phyloP scores from a whole-genome alignment of 2,888 invertebrate species.

The Metacarcinus magister region DNA sequence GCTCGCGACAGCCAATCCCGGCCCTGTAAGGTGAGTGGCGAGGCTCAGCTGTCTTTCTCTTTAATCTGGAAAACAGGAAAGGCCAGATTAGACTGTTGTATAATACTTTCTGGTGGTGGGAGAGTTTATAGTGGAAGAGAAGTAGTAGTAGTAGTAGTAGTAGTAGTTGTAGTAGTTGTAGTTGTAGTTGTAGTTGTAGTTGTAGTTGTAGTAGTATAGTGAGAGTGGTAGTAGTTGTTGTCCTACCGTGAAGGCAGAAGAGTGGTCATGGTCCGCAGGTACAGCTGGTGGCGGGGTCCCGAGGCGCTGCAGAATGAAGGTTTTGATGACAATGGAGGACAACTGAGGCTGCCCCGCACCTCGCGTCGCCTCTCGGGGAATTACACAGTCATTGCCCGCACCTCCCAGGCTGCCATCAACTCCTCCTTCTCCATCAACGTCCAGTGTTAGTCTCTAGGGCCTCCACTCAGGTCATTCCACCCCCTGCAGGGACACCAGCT shows the following conservation, averaged over 20 bases:
- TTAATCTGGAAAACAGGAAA: background rate
- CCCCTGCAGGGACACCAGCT: background rate
- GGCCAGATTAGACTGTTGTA: background rate
- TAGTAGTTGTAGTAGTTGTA: background rate
- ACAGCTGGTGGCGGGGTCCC: constrained; percentile 71
- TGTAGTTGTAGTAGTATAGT: background rate
- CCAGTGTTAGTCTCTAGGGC: constrained; percentile 61
- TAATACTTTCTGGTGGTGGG: background rate
- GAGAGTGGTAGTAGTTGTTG: background rate
- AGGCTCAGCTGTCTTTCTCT: background rate
- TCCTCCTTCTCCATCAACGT: constrained; percentile 74
- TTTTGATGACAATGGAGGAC: constrained; percentile 43
- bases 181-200: background rate
- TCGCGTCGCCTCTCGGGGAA: constrained; percentile 61
- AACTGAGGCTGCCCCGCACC: constrained; percentile 31
- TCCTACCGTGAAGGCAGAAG: background rate
- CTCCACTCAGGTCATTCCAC: background rate
- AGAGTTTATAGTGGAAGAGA: background rate
- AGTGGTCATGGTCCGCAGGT: constrained; percentile 50
- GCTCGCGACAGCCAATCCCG: constrained; percentile 66
- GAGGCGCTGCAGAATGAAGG: constrained; percentile 59
- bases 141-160: background rate
- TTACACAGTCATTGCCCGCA: constrained; percentile 61
- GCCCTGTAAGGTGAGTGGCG: constrained; percentile 66
- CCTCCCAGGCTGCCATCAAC: constrained; percentile 59